Conservation (phyloP, 2,888 invertebrate genomes). For the Limnephilus auricula region DNA sequence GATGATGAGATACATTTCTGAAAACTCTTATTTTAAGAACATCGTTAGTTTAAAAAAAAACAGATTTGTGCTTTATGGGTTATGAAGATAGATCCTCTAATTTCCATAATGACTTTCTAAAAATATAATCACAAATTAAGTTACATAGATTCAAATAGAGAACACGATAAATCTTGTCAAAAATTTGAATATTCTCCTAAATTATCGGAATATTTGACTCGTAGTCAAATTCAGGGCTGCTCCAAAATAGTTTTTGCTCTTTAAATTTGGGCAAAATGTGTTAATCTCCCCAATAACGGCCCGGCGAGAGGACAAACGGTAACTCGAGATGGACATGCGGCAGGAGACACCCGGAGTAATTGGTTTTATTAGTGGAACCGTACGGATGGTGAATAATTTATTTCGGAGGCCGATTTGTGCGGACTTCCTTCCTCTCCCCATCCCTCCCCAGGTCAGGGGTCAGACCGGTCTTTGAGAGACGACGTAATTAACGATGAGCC, state of each 20-base stretch:
- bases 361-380: constrained; percentile 64
- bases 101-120: background rate
- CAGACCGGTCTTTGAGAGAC: constrained; percentile 14
- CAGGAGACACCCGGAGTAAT: constrained; percentile 61
- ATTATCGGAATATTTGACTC: background rate
- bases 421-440: background rate
- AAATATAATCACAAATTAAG: background rate
- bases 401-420: constrained; percentile 47
- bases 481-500: constrained; percentile 29
- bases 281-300: constrained; percentile 7
- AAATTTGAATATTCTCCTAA: background rate
- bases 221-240: background rate
- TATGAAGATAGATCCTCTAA: background rate
- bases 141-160: background rate
- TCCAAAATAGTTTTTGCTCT: background rate
- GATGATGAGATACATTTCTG: background rate
- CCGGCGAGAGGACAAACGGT: background rate
- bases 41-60: background rate
- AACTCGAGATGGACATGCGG: constrained; percentile 40
- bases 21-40: background rate
- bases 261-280: background rate
- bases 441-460: background rate
- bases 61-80: background rate
- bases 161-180: background rate
- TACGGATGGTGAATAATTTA: constrained; percentile 63